A percentile compares a stretch with the other conserved stretches of the same genome.
These are phyloP conservation scores for Fopius arisanus DNA, from an alignment of 1,140 invertebrate species.

Conservation along the genomic window DNA sequence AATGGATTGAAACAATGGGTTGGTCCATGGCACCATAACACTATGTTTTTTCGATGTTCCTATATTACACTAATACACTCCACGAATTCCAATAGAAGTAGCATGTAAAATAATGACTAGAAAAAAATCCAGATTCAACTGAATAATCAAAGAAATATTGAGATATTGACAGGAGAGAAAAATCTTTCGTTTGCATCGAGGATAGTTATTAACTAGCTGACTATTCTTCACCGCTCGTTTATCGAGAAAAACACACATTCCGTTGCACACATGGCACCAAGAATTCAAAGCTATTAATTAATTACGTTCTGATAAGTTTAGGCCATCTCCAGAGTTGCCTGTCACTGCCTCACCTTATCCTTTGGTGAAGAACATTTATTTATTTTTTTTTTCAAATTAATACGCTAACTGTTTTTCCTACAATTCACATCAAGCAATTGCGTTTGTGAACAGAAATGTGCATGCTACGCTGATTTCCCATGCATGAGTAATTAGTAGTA, in stretches of 20 bases:
- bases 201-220: background rate
- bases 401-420: background rate
- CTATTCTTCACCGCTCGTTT: slow-evolving; percentile 1
- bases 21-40: slow-evolving; percentile 4
- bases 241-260: background rate
- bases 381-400: slow-evolving; percentile 5
- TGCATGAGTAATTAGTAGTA: background rate
- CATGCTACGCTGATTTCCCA: background rate
- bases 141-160: background rate
- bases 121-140: background rate
- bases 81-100: background rate
- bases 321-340: slow-evolving; percentile 67
- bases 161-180: background rate
- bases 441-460: background rate
- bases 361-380: background rate
- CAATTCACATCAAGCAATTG: background rate
- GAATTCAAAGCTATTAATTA: slow-evolving; percentile 24
- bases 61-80: background rate
- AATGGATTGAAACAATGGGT: slow-evolving; percentile 14
- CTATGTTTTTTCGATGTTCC: slow-evolving; percentile 2
- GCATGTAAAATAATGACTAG: background rate
- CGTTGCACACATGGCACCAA: slow-evolving; percentile 3
- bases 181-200: background rate
- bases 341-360: slow-evolving; percentile 41
- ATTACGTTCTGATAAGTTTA: slow-evolving; percentile 49